Evolutionary conservation across 2,113 vertebrate species (phyloP).

Genomic region (Psilopsiagon aymara): DNA sequence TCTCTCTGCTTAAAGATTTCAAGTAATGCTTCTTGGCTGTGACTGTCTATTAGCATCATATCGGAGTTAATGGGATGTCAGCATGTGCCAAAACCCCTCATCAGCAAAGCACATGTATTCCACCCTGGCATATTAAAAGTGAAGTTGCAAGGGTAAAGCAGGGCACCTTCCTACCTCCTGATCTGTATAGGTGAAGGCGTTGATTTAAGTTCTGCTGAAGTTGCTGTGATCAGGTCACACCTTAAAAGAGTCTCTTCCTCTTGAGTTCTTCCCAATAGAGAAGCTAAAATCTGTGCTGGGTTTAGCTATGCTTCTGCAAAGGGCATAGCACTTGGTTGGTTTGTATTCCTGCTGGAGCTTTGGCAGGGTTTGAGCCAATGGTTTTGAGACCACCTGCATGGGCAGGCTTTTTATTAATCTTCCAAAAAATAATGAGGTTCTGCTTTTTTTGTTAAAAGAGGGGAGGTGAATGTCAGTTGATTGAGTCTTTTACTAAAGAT

Average conservation of each 20-base stretch:
- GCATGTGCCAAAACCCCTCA: constrained; percentile 24
- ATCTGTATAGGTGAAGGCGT: not conserved
- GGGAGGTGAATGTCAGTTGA: not conserved
- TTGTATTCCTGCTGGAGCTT: not conserved
- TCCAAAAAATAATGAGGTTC: not conserved
- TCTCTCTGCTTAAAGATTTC: constrained; percentile 22
- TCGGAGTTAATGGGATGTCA: constrained; percentile 41
- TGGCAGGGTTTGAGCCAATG: not conserved
- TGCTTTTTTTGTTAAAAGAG: not conserved
- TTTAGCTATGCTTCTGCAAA: not conserved
- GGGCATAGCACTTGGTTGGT: fast-evolving
- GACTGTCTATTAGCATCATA: not conserved
- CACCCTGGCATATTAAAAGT: not conserved
- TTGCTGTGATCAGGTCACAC: not conserved
- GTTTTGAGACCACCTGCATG: not conserved
- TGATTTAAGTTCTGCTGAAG: not conserved
- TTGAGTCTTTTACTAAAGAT: not conserved
- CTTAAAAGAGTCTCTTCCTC: not conserved
- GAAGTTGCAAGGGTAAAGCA: not conserved
- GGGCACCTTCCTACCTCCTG: not conserved
- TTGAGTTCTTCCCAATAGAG: not conserved
- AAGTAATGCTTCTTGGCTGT: constrained; percentile 38
- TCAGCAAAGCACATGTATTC: not conserved
- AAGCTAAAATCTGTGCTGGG: not conserved
- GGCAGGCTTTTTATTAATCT: not conserved